Base-by-base conservation (phyloP, 2,113 vertebrate species). In the Copsychus sechellarum region DNA sequence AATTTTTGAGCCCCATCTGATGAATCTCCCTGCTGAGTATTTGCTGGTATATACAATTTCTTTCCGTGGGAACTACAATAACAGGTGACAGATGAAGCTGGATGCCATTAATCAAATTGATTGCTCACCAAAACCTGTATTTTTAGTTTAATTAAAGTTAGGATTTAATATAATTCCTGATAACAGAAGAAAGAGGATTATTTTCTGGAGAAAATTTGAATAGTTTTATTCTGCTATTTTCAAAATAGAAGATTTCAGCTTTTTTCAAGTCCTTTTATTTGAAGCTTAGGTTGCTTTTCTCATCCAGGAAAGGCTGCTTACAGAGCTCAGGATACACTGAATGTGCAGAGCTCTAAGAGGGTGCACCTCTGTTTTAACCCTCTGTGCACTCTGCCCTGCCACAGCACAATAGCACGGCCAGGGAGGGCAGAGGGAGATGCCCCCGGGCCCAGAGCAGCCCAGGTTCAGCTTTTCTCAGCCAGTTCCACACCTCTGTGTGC, bases 341-440 rank as follows among this genome's bases (percentile, higher is more conserved):
- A 45, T 29, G n/a, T 53, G 36, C 71, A 73, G 50, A 58, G 14
- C 40, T 77, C 45, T 53, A 14, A 50, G 85, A 61, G 9, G 16
- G 3, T 42, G 25, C 43, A 76, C 6, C 4, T 5, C 25, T 16
- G 6, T 18, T 38, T 85, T 72, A 91, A 50, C 57, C 48, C 65
- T 81, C 11, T 5, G 2, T 24, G 33, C 16, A 4, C 56, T 38
- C 54, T 51, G 19, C 43, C 28, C n/a, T 61, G 25, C 13, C 36
- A 13, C 28, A 58, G 54, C 14, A 25, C 24, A 11, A 12, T 6
- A 9, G n/a, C 23, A 25, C 0, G 6, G 34, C 29, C 11, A 23
- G 22, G 47, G 8, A 65, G 73, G 57, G 78, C 73, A 25, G 48
- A 47, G 34, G 18, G 22, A 0, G 0, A 24, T 1, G 4, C 13